These are phyloP conservation scores for Drosophila nebulosa DNA, from an alignment of 1,140 invertebrate genomes.

Conservation along the genomic window DNA sequence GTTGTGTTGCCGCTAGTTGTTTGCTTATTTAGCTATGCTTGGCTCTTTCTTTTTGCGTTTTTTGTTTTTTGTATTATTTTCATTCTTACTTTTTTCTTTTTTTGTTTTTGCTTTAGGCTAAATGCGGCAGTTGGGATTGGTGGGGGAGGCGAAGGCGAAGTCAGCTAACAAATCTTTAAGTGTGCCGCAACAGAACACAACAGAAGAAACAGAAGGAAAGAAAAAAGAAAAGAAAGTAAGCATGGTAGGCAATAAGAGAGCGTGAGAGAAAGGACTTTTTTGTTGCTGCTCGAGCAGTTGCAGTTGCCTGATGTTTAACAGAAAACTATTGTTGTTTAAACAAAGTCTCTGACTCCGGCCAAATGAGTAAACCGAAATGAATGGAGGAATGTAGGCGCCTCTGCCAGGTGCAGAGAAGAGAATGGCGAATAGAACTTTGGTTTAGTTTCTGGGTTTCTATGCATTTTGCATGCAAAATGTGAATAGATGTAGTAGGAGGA, in stretches of 20 bases:
- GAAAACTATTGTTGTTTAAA: constrained; percentile 6
- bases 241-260: background rate
- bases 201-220: background rate
- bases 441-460: background rate
- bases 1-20: constrained; percentile 49
- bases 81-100: too few relatives aligned
- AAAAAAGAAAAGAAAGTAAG: constrained; percentile 16
- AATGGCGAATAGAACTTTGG: background rate
- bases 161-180: constrained; percentile 50
- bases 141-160: background rate
- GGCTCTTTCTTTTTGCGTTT: constrained; percentile 24
- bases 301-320: constrained; percentile 6
- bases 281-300: background rate
- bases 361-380: constrained; percentile 44
- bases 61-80: background rate
- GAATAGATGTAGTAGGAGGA: constrained; percentile 23
- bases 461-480: constrained; percentile 72
- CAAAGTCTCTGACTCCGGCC: constrained; percentile 26
- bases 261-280: background rate
- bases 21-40: constrained; percentile 62
- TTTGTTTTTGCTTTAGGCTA: constrained; percentile 12
- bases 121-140: constrained; percentile 4
- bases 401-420: background rate
- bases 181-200: constrained; percentile 30
- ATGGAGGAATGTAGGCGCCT: constrained; percentile 41